phyloP scores from a whole-genome alignment of 2,113 vertebrate genomes.

The Ailuropoda melanoleuca region DNA sequence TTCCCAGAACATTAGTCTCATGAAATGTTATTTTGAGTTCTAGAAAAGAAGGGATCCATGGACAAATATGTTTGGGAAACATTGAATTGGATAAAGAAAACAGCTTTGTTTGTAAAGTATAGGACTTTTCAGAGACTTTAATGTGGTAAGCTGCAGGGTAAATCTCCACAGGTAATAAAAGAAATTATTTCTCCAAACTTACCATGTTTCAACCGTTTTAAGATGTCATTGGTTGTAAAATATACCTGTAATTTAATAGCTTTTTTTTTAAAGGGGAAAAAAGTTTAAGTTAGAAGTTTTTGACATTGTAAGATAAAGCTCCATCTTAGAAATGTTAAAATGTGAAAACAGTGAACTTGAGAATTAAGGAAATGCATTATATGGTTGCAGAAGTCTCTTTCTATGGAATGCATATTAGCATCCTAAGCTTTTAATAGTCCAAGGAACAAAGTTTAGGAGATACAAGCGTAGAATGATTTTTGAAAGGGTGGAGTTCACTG shows the following conservation, averaged over 20 bases:
- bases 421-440: background rate
- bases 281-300: background rate
- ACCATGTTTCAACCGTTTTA: background rate
- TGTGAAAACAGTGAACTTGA: background rate
- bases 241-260: background rate
- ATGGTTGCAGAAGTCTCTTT: background rate
- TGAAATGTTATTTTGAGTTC: background rate
- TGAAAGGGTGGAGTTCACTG: conserved; percentile 24
- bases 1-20: background rate
- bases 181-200: background rate
- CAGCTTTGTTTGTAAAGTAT: background rate
- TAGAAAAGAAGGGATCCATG: background rate
- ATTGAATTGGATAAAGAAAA: background rate
- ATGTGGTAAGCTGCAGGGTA: background rate
- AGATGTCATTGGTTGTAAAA: background rate
- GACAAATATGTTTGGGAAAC: background rate
- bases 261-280: background rate
- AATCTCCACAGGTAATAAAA: background rate
- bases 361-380: background rate
- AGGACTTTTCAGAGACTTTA: background rate
- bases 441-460: background rate
- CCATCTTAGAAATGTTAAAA: conserved; percentile 43
- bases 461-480: background rate
- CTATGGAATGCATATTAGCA: background rate
- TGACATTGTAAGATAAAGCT: background rate